Percentiles rank a stretch among this genome's conserved stretches.
These are phyloP conservation scores for Diarsia mendica DNA, from an alignment of 2,888 invertebrate genomes.

Conservation along the genomic window DNA sequence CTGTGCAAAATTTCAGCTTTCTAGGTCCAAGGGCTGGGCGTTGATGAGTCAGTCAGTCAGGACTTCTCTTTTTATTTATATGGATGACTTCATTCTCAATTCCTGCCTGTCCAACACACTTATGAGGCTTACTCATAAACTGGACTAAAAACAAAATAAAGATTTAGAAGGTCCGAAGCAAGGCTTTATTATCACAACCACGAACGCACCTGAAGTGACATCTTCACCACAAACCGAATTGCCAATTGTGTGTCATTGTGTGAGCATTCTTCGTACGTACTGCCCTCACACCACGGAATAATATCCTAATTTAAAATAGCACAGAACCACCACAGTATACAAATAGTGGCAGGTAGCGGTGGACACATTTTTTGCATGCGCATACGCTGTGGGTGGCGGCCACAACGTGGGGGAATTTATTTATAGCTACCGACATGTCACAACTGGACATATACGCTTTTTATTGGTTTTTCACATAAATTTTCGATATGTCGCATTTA, in stretches of 20 bases:
- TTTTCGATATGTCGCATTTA: constrained; percentile 57
- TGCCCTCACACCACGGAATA: constrained; percentile 40
- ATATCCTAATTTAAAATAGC: constrained; percentile 65
- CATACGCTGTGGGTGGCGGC: constrained; percentile 75
- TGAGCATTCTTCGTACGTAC: constrained; percentile 27
- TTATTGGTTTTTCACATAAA: constrained; percentile 61
- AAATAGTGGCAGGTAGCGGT: constrained; percentile 67
- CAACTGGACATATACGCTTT: constrained; percentile 65
- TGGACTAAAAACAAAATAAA: background rate
- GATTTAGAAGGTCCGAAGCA: background rate
- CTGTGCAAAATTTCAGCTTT: too few species aligned
- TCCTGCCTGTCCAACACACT: too few species aligned
- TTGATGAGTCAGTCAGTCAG: too few species aligned
- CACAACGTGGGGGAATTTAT: constrained; percentile 74
- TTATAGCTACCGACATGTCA: constrained; percentile 77
- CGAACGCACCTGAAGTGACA: constrained; percentile 5
- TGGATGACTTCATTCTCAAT: background rate
- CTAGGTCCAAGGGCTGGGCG: too few species aligned
- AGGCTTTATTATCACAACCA: constrained; percentile 9
- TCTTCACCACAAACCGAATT: constrained; percentile 51
- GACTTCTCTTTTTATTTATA: too few species aligned
- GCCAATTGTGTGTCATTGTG: too few species aligned
- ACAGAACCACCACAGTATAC: constrained; percentile 58
- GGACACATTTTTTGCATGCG: constrained; percentile 76
- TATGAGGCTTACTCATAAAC: background rate